A percentile compares a stretch with the other conserved stretches of the same genome.
These are phyloP conservation scores for Oreortyx pictus DNA, from an alignment of 2,797 vertebrate species.

Conservation along the genomic window DNA sequence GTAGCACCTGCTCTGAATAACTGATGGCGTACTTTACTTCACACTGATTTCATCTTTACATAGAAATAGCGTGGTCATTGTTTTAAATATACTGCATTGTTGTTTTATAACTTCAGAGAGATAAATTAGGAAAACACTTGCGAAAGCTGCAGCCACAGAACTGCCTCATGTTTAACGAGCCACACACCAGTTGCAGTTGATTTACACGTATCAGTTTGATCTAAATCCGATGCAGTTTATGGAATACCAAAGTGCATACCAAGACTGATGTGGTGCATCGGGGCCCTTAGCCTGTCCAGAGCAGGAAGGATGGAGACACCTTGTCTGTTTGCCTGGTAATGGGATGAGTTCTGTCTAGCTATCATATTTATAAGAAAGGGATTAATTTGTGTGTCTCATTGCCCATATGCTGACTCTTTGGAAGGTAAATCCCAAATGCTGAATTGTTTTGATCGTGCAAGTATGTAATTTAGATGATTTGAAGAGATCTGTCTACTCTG, in stretches of 20 bases:
- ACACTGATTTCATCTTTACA: not conserved
- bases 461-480: not conserved
- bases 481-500: not conserved
- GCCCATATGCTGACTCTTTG: not conserved
- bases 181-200: not conserved
- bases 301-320: not conserved
- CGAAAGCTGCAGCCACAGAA: not conserved
- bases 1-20: not conserved
- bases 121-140: not conserved
- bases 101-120: not conserved
- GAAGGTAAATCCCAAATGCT: not conserved
- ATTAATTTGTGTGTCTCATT: not conserved
- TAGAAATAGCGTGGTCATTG: not conserved
- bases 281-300: not conserved
- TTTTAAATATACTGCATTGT: not conserved
- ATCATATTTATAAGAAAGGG: not conserved
- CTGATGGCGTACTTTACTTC: not conserved
- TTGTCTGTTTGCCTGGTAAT: not conserved
- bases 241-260: rapidly evolving
- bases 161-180: not conserved
- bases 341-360: not conserved
- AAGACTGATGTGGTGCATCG: not conserved
- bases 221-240: not conserved
- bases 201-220: not conserved
- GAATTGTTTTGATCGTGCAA: not conserved